These are phyloP conservation scores for Lates calcarifer DNA, from an alignment of 2,113 vertebrate species.

Conservation along the genomic window DNA sequence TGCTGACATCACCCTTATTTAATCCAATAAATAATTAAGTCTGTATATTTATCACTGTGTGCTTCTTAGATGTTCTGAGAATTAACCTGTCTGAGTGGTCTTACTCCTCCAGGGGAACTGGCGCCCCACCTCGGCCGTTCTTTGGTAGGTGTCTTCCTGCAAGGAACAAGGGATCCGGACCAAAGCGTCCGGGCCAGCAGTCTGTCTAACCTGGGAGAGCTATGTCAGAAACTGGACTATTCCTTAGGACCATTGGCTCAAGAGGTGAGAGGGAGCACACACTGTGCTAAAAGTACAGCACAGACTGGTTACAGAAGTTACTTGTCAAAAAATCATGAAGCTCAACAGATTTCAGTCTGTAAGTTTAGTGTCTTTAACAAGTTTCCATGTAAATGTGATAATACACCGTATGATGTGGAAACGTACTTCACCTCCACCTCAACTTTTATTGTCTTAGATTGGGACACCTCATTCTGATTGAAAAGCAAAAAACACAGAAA, in stretches of 20 bases:
- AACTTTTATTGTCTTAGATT: too few species aligned
- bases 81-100: background rate
- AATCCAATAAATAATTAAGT: background rate
- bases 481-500: too few species aligned
- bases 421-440: too few species aligned
- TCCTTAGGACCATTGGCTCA: slow-evolving; percentile 89
- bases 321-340: too few species aligned
- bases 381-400: too few species aligned
- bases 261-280: slow-evolving; percentile 84
- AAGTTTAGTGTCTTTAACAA: too few species aligned
- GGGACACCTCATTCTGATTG: too few species aligned
- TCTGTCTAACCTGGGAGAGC: slow-evolving; percentile 94
- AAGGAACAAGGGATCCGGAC: slow-evolving; percentile 86
- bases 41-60: too few species aligned
- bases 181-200: slow-evolving; percentile 89
- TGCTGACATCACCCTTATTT: background rate
- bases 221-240: slow-evolving; percentile 91
- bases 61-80: background rate
- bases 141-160: slow-evolving; percentile 89
- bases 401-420: too few species aligned
- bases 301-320: background rate
- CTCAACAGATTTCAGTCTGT: too few species aligned
- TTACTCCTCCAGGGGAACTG: slow-evolving; percentile 87
- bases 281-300: too few species aligned
- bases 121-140: slow-evolving; percentile 87